These are phyloP conservation scores for Pocillopora grandis DNA, from an alignment of 92 coral and sea anemone genomes.

Conservation along the genomic window DNA sequence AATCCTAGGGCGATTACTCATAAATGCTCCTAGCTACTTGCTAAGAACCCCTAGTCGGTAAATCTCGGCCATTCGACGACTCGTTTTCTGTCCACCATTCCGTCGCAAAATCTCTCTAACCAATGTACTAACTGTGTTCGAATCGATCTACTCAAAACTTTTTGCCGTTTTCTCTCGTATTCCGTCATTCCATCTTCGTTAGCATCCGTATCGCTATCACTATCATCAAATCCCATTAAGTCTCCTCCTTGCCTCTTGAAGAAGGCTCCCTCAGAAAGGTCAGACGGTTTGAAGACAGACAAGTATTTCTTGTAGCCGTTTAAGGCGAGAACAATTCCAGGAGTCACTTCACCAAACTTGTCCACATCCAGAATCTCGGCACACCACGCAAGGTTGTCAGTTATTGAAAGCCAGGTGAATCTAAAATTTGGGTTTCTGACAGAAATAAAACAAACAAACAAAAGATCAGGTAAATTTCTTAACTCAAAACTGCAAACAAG, in stretches of 20 bases:
- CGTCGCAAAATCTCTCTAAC: conserved; percentile 90
- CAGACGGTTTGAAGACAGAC: conserved; percentile 79
- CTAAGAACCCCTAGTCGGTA: conserved; percentile 25
- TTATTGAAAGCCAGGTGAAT: conserved; percentile 91
- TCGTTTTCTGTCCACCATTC: conserved; percentile 69
- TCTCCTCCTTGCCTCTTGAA: conserved; percentile 75
- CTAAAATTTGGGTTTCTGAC: conserved; percentile 57
- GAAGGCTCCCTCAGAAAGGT: conserved; percentile 43
- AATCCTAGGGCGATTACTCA: neutral
- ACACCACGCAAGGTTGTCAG: conserved; percentile 90
- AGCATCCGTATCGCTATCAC: conserved; percentile 62
- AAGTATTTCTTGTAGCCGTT: conserved; percentile 83
- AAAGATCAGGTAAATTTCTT: neutral
- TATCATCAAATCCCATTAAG: conserved; percentile 82
- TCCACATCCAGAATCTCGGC: conserved; percentile 92
- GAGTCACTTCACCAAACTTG: conserved; percentile 83
- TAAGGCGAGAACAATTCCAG: conserved; percentile 88
- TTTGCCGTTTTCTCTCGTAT: conserved; percentile 74
- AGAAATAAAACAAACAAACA: neutral
- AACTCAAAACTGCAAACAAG: too few species aligned
- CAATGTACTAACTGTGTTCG: conserved; percentile 69
- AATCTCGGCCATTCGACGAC: conserved; percentile 82
- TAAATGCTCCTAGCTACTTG: neutral
- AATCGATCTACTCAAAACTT: conserved; percentile 68
- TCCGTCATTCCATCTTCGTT: conserved; percentile 54